Evolutionary conservation across 2,797 vertebrate species (phyloP).

Genomic region (Chaenodraco wilsoni): DNA sequence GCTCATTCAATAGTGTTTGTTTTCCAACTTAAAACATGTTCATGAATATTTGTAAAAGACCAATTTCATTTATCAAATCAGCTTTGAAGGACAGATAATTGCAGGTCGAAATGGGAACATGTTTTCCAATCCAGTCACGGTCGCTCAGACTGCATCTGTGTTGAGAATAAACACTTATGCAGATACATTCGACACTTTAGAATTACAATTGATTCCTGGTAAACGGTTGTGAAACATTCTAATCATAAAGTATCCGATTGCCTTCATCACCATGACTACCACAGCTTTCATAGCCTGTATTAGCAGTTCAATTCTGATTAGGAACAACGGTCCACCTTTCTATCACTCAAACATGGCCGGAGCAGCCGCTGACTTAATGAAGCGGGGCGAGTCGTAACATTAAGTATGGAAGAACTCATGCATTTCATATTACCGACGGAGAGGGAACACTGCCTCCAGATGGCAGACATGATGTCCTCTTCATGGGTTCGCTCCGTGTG

Average conservation of each 20-base stretch:
- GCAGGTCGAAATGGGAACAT: not conserved
- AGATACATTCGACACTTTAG: too few relatives aligned
- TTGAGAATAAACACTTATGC: not conserved
- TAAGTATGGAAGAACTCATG: conserved; percentile 1
- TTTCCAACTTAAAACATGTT: not conserved
- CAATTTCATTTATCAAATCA: not conserved
- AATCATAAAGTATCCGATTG: not conserved
- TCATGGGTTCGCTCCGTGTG: not conserved
- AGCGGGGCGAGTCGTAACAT: not conserved
- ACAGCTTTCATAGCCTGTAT: not conserved
- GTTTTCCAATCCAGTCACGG: not conserved
- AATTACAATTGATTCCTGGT: too few relatives aligned
- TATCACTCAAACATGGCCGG: not conserved
- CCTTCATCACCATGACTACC: not conserved
- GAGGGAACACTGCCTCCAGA: not conserved
- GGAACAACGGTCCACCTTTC: not conserved
- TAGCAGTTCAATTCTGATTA: too few relatives aligned
- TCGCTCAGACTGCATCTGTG: not conserved
- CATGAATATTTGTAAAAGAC: not conserved
- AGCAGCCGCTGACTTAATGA: not conserved
- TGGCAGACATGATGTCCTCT: not conserved
- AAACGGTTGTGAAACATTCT: too few relatives aligned
- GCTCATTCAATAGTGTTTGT: not conserved
- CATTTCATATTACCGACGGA: not conserved
- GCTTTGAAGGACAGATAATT: not conserved